Evolutionary conservation across 2,797 vertebrate genomes (phyloP).

Genomic region (Anas bernieri): DNA sequence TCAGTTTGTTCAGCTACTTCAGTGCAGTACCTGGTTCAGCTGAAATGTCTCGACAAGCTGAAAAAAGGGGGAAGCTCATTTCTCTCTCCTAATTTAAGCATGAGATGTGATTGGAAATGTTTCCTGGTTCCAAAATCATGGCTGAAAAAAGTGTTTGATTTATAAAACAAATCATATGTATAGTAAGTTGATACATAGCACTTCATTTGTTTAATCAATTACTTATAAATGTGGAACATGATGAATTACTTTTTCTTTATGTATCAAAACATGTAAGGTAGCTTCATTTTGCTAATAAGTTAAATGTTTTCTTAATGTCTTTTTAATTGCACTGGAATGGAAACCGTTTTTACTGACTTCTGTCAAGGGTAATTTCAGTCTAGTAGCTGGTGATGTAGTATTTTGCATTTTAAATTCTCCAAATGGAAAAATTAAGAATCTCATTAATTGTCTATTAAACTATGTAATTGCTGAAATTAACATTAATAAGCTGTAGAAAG

Average conservation of each 20-base stretch:
- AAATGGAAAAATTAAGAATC: slow-evolving; percentile 40
- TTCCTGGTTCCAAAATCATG: not conserved
- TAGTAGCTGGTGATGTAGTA: not conserved
- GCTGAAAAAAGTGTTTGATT: not conserved
- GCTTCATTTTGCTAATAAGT: slow-evolving; percentile 18
- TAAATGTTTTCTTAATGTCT: not conserved
- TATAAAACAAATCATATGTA: not conserved
- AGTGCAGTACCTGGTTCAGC: not conserved
- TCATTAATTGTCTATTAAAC: slow-evolving; percentile 47
- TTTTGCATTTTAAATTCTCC: slow-evolving; percentile 33
- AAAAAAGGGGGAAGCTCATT: not conserved
- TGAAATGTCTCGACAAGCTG: not conserved
- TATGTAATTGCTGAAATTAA: slow-evolving; percentile 41
- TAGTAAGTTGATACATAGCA: not conserved
- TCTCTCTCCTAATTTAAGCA: not conserved
- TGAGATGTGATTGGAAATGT: not conserved
- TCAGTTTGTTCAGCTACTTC: not conserved
- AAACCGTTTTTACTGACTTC: not conserved
- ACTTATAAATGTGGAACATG: not conserved
- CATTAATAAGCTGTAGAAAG: not conserved
- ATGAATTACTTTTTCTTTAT: not conserved
- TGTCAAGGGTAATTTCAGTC: slow-evolving; percentile 3
- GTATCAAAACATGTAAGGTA: not conserved
- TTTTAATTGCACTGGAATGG: slow-evolving; percentile 13
- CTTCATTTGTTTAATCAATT: not conserved